Evolutionary conservation across 2,888 invertebrate genomes (phyloP), one percentile per base, ranked within the genome.

Genomic region (Drosophila flavopinicola): DNA sequence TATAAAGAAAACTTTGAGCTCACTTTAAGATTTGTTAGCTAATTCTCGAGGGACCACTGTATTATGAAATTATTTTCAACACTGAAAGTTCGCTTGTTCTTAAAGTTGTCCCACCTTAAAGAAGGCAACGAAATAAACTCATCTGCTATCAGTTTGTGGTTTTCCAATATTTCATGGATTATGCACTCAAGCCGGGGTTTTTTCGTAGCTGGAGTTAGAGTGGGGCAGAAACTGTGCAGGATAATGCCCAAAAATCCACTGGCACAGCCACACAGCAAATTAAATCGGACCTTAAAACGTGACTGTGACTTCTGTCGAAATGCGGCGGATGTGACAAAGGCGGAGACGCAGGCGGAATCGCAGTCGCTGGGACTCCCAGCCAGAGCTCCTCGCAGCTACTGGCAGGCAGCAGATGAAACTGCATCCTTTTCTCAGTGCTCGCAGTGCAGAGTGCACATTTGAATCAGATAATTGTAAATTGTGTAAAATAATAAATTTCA

Each of bases 381-480:
- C 23, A 15, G 13, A 33, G 61, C 10, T 30, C 25, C 10, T 30
- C 25, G 29, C 45, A 41, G 33, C n/a, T 37, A 17, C 42, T 52
- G 53, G 54, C 59, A 48, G 65, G 13, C 51, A 66, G 47, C 73
- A 73, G 69, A 66, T 69, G 73, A 73, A 61, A 69, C 37, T 69
- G 66, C 73, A 73, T 73, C 58, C 61, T 68, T 25, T 60, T 52
- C 33, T 29, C 25, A 13, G 9, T 20, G 48, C 15, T n/a, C 47
- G 42, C 27, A 35, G 39, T 33, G 27, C 37, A 13, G 23, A 66
- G 59, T 80, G 76, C 78, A 76, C 82, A 82, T 82, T 79, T 76
- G 85, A 85, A 85, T 85, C 85, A 82, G 85, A 85, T 85, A 85
- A 83, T 83, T 83, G 82, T 85, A 82, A 85, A 85, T 85, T 84